A percentile compares a stretch with the other conserved stretches of the same genome.
These are phyloP conservation scores for Phoeniculus purpureus DNA, from an alignment of 2,797 vertebrate genomes.

Conservation along the genomic window DNA sequence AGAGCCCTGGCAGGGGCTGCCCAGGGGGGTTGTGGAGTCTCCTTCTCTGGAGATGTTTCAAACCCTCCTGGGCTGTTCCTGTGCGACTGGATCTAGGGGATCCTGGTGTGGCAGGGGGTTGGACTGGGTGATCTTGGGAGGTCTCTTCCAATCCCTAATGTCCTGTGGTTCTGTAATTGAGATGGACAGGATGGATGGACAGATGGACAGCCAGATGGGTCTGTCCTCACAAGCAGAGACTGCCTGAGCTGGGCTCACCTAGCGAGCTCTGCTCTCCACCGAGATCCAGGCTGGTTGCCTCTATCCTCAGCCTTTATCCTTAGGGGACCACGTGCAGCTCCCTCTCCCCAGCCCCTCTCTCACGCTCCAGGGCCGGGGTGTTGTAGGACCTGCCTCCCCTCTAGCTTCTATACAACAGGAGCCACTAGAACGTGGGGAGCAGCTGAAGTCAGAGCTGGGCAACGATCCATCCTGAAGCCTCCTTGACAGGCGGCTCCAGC, in stretches of 20 bases:
- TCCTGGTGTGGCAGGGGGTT: too few species aligned
- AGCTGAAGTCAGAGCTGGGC: neutral
- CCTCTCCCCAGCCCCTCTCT: neutral
- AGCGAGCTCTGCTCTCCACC: neutral
- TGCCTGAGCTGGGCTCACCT: neutral
- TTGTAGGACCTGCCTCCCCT: neutral
- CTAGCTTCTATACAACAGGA: neutral
- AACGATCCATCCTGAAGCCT: neutral
- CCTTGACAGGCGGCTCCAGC: conserved; percentile 42
- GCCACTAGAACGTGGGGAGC: neutral
- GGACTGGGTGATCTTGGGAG: too few species aligned
- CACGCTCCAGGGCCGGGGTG: rapidly evolving
- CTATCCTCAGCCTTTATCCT: neutral
- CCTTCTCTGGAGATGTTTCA: too few species aligned
- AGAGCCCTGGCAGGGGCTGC: too few species aligned
- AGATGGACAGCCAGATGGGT: neutral
- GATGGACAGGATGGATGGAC: neutral
- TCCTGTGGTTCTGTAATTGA: neutral
- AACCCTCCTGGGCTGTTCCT: too few species aligned
- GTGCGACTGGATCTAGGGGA: too few species aligned
- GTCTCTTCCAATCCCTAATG: too few species aligned
- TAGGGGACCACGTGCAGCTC: neutral
- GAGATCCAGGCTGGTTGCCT: neutral
- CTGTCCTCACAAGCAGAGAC: neutral
- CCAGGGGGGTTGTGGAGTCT: too few species aligned